phyloP scores from a whole-genome alignment of 2,797 vertebrate species.

The Gallirallus australis region DNA sequence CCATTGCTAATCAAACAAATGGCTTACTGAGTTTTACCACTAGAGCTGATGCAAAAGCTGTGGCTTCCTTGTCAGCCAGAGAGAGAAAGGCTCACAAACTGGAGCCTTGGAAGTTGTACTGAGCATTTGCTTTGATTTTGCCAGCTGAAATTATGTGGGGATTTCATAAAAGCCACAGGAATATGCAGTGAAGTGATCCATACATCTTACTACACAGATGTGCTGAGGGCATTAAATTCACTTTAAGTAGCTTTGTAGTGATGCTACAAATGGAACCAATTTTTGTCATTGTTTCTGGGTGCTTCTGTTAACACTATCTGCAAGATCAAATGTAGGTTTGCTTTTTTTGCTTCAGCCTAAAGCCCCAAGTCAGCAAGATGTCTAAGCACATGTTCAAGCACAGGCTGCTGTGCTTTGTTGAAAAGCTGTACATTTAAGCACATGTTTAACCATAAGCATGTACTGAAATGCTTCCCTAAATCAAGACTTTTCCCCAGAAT shows the following conservation, averaged over 20 bases:
- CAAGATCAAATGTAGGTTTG: neutral
- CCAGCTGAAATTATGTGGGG: neutral
- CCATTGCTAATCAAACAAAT: neutral
- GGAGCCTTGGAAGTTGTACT: neutral
- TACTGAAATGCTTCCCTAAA: neutral
- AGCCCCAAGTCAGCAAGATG: neutral
- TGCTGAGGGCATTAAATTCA: neutral
- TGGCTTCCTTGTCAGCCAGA: neutral
- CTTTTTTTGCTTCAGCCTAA: neutral
- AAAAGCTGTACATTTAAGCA: neutral
- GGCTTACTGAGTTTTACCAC: neutral
- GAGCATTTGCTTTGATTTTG: neutral
- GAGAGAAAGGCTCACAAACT: neutral
- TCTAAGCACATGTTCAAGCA: neutral
- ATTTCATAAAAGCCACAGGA: neutral
- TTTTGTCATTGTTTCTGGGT: neutral
- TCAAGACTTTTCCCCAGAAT: neutral
- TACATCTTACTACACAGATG: neutral
- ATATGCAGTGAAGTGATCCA: neutral
- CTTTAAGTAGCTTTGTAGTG: neutral
- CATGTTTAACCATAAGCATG: neutral
- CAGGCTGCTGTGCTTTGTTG: neutral
- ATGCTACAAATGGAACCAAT: neutral
- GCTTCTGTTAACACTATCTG: neutral
- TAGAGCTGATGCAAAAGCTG: neutral